Percentiles rank a stretch among this genome's conserved stretches.
phyloP scores from a whole-genome alignment of 2,797 vertebrate species.

The Glyptemys insculpta region DNA sequence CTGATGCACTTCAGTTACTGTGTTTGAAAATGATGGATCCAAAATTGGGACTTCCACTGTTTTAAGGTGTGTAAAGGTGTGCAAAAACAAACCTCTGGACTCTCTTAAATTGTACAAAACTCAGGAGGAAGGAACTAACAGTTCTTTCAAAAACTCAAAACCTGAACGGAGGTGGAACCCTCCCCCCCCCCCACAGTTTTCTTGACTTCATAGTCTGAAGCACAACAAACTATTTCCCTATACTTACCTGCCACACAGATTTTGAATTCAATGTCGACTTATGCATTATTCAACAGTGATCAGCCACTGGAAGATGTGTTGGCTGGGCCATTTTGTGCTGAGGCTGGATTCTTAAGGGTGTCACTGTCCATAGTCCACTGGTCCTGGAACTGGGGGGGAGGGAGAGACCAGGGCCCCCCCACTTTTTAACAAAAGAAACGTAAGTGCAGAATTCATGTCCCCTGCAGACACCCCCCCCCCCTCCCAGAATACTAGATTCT shows the following conservation, averaged over 20 bases:
- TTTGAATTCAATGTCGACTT: slow-evolving; percentile 4
- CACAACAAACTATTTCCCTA: neutral
- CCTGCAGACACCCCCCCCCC: too few relatives aligned
- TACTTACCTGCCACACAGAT: neutral
- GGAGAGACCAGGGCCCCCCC: too few relatives aligned
- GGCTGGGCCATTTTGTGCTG: neutral
- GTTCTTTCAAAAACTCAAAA: neutral
- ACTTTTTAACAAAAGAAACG: too few relatives aligned
- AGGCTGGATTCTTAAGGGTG: neutral
- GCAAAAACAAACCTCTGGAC: neutral
- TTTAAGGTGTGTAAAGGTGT: fast-evolving
- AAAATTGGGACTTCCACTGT: neutral
- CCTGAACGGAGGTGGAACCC: neutral
- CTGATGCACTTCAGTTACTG: neutral
- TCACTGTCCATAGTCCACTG: neutral
- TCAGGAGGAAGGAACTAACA: neutral
- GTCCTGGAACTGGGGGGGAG: too few relatives aligned
- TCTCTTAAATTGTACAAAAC: neutral
- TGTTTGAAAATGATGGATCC: slow-evolving; percentile 19
- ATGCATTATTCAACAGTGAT: neutral
- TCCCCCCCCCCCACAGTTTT: neutral
- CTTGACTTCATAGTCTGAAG: neutral
- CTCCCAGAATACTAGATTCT: too few relatives aligned
- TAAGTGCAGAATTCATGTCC: too few relatives aligned
- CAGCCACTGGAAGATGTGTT: neutral